These are phyloP conservation scores for Thera britannica DNA, from an alignment of 2,888 invertebrate genomes.

Conservation along the genomic window DNA sequence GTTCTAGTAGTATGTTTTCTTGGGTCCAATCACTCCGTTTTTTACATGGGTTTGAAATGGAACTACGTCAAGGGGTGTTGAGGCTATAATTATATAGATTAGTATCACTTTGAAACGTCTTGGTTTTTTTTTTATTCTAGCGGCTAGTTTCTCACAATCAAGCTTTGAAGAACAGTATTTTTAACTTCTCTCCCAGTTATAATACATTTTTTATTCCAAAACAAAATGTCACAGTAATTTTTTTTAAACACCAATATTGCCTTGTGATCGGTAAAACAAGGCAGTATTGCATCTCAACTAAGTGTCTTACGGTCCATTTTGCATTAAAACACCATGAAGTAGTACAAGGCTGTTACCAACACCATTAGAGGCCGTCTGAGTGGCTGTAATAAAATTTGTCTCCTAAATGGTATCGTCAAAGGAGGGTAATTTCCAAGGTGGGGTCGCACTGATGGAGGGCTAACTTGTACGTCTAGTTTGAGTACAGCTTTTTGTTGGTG, in stretches of 20 bases:
- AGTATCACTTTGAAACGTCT: no score
- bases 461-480: slow-evolving; percentile 15
- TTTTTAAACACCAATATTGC: background rate
- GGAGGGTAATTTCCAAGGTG: slow-evolving; percentile 39
- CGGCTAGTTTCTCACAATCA: no score
- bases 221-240: no score
- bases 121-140: no score
- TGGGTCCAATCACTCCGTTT: no score
- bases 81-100: background rate
- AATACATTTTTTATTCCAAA: no score
- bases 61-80: background rate
- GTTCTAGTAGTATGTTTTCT: background rate
- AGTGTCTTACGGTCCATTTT: slow-evolving; percentile 23
- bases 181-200: no score
- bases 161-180: no score
- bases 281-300: background rate
- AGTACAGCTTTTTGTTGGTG: background rate
- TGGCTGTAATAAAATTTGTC: slow-evolving; percentile 61
- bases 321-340: slow-evolving; percentile 8
- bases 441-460: slow-evolving; percentile 14
- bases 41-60: no score
- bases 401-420: slow-evolving; percentile 62
- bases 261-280: background rate
- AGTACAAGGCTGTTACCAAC: slow-evolving; percentile 30
- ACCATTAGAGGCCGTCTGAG: slow-evolving; percentile 43